Percentiles rank a stretch among this genome's conserved stretches.
Conservation (phyloP, 2,888 invertebrate species). For the Acrobasis repandana region DNA sequence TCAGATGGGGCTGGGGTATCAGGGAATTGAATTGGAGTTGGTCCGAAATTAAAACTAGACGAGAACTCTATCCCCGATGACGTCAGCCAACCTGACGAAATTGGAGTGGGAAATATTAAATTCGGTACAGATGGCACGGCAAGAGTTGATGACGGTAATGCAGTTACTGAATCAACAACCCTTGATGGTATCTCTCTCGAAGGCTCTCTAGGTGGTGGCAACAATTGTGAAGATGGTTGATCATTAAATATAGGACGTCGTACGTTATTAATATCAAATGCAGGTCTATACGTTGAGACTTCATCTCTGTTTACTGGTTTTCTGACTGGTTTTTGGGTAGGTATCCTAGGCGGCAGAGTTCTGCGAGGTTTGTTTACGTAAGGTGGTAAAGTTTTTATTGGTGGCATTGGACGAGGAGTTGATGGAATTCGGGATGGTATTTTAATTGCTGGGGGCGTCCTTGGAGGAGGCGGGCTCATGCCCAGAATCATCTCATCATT, state of each 20-base stretch:
- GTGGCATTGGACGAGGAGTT: slow-evolving; percentile 57
- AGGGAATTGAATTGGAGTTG: slow-evolving; percentile 63
- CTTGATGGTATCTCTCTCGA: slow-evolving; percentile 57
- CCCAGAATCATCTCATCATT: slow-evolving; percentile 81
- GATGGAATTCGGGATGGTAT: slow-evolving; percentile 52
- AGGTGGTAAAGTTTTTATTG: slow-evolving; percentile 61
- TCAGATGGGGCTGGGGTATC: slow-evolving; percentile 46
- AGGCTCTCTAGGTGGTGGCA: slow-evolving; percentile 70
- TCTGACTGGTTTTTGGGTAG: slow-evolving; percentile 59
- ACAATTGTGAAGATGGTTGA: slow-evolving; percentile 66
- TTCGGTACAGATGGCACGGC: slow-evolving; percentile 46
- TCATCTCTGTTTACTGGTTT: slow-evolving; percentile 65
- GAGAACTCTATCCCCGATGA: slow-evolving; percentile 72
- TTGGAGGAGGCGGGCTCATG: slow-evolving; percentile 79
- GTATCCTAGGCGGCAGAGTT: slow-evolving; percentile 55
- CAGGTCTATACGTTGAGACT: slow-evolving; percentile 72
- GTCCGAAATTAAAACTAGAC: slow-evolving; percentile 66
- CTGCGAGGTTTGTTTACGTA: slow-evolving; percentile 65
- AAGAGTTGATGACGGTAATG: slow-evolving; percentile 43
- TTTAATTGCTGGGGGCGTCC: slow-evolving; percentile 54
- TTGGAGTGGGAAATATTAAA: slow-evolving; percentile 69
- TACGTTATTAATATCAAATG: slow-evolving; percentile 66
- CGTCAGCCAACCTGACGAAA: slow-evolving; percentile 74
- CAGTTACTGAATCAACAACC: slow-evolving; percentile 43
- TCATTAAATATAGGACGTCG: slow-evolving; percentile 63